phyloP scores from a whole-genome alignment of 2,113 vertebrate species.

The Oceanodroma tethys region DNA sequence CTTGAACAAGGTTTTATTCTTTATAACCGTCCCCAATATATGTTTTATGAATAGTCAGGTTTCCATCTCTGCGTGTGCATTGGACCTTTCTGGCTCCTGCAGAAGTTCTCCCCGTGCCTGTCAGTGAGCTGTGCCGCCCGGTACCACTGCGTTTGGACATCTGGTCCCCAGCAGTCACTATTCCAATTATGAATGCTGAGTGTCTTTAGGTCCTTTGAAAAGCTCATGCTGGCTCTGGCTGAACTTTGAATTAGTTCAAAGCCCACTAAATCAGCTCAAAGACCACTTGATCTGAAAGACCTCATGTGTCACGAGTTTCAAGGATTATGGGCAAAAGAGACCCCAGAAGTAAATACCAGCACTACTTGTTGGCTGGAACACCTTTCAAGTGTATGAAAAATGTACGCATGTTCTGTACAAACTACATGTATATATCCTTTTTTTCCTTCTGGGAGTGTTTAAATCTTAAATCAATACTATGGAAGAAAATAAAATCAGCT shows the following conservation, averaged over 20 bases:
- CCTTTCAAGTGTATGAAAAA: background rate
- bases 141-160: rapidly evolving
- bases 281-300: too few species aligned
- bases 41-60: background rate
- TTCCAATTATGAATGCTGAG: background rate
- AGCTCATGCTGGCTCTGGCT: background rate
- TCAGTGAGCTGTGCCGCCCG: background rate
- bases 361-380: too few species aligned
- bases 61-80: rapidly evolving
- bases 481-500: background rate
- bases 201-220: rapidly evolving
- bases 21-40: rapidly evolving
- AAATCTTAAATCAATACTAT: background rate
- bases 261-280: background rate
- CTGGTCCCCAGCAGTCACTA: background rate
- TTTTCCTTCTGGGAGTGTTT: background rate
- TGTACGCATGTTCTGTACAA: background rate
- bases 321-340: too few species aligned
- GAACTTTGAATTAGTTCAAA: background rate
- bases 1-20: background rate
- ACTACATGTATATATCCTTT: background rate
- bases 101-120: background rate
- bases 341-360: too few species aligned
- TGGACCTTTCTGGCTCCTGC: background rate
- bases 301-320: too few species aligned